Evolutionary conservation across 2,888 invertebrate species (phyloP).

Genomic region (Neoascia interrupta): DNA sequence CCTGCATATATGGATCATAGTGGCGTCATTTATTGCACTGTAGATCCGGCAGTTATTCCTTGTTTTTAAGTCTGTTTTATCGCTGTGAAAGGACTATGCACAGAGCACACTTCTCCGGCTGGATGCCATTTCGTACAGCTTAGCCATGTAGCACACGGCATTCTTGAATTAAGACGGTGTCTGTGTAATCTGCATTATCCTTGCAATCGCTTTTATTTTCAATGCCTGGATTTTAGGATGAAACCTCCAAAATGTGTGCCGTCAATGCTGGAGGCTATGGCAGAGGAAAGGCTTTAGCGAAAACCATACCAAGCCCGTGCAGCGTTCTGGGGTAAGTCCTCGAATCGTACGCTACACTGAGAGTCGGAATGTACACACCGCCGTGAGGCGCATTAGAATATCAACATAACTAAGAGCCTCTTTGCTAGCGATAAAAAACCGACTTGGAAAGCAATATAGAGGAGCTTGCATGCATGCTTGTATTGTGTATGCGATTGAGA

Average conservation of each 20-base stretch:
- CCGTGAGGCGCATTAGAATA: conserved; percentile 56
- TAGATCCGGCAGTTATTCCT: conserved; percentile 66
- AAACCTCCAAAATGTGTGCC: conserved; percentile 55
- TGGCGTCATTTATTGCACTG: conserved; percentile 67
- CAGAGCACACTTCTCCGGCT: conserved; percentile 1
- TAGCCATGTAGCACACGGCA: conserved; percentile 54
- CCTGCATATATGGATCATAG: conserved; percentile 57
- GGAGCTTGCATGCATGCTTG: not conserved
- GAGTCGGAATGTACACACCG: conserved; percentile 45
- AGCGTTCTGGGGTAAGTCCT: conserved; percentile 26
- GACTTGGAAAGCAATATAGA: not conserved
- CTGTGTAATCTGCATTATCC: conserved; percentile 67
- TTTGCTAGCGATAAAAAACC: conserved; percentile 30
- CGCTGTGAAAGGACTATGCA: conserved; percentile 37
- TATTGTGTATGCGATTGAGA: not conserved
- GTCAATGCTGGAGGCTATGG: conserved; percentile 30
- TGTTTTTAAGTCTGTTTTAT: conserved; percentile 67
- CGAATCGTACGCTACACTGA: conserved; percentile 45
- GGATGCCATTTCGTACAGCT: conserved; percentile 16
- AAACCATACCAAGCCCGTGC: not conserved
- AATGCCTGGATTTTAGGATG: conserved; percentile 58
- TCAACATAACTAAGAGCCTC: conserved; percentile 55
- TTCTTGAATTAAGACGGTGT: conserved; percentile 65
- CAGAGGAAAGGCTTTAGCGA: conserved; percentile 17
- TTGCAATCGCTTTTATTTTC: conserved; percentile 67